These are phyloP conservation scores for Cistogaster globosa DNA, from an alignment of 2,888 invertebrate genomes.

Conservation along the genomic window DNA sequence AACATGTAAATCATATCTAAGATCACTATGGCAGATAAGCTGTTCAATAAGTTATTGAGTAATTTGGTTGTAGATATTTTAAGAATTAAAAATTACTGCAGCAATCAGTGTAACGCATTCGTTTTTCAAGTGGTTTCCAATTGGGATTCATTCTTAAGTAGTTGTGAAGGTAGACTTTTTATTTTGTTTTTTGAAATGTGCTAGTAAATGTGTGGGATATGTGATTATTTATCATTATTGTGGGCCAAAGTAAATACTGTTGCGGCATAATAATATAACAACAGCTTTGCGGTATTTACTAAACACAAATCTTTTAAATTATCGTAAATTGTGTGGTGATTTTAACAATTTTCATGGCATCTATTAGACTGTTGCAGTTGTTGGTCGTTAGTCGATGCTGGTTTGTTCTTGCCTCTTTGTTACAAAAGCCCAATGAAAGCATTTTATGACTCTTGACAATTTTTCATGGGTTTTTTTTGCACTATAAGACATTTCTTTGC, in stretches of 20 bases:
- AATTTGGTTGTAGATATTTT: too few species aligned
- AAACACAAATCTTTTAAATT: constrained; percentile 71
- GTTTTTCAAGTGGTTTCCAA: neutral
- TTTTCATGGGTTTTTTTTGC: constrained; percentile 52
- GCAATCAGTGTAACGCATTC: neutral
- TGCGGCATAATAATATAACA: constrained; percentile 70
- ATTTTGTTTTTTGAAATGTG: neutral
- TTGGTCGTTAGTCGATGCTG: constrained; percentile 6
- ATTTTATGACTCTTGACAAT: constrained; percentile 66
- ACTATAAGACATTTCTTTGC: constrained; percentile 33
- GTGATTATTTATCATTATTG: constrained; percentile 69
- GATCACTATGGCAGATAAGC: too few species aligned
- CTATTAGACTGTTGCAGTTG: constrained; percentile 24
- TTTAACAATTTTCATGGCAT: constrained; percentile 46
- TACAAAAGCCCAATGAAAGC: constrained; percentile 62
- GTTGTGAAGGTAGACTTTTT: neutral
- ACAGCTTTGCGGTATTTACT: constrained; percentile 70
- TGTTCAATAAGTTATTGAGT: too few species aligned
- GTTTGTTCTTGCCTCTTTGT: constrained; percentile 29
- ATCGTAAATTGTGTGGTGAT: constrained; percentile 69
- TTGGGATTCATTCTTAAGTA: neutral
- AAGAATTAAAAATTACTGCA: neutral
- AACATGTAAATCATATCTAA: too few species aligned
- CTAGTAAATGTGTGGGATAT: constrained; percentile 44
- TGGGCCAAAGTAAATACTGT: constrained; percentile 68